Evolutionary conservation across 53 echinoderm and acorn worm genomes (phyloP), one percentile per base, ranked within the genome.

Genomic region (Temnopleurus reevesii): DNA sequence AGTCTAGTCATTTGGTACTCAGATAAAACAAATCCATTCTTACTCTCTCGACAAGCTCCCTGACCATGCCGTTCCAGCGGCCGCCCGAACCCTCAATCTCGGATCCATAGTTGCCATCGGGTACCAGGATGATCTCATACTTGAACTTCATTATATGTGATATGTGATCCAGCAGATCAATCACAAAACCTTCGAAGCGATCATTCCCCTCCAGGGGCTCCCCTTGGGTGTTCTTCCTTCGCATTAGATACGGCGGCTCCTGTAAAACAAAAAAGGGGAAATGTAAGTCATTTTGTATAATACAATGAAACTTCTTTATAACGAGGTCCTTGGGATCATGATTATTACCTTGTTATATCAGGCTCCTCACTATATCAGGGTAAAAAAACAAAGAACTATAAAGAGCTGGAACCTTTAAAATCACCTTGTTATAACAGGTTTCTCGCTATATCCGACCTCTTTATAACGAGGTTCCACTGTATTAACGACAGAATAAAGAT

Each of bases 61-160:
- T 96, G 3, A 99, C 96, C 93, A 99, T 94, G 2, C 99, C 99
- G 54, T 91, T 91, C 99, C 99, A 99, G 9, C 71, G 51, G 0
- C 93, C 94, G 17, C 65, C 90, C n/a, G 58, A 89, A 2, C 44
- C 47, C n/a, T n/a, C n/a, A 1, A 41, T 21, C 58, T 86, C 63
- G 0, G 90, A 46, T 35, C 99, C 99, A 59, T 99, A 99, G 45
- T 93, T 90, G 12, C 91, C 88, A 77, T 96, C 96, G 15, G 79
- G 89, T 0, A 97, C 94, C 63, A 91, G 83, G 4, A 10, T 77
- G 15, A 99, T 91, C 28, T 64, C 66, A 57, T 92, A 99, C 4
- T 90, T 91, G 77, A 99, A 99, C 12, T 81, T 80, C 12, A 99
- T 89, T n/a, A 55, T 41, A 46, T 88, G 36, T n/a, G 99, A 76